These are phyloP conservation scores for Gymnocypris eckloni DNA, from an alignment of 2,797 vertebrate genomes.

Conservation along the genomic window DNA sequence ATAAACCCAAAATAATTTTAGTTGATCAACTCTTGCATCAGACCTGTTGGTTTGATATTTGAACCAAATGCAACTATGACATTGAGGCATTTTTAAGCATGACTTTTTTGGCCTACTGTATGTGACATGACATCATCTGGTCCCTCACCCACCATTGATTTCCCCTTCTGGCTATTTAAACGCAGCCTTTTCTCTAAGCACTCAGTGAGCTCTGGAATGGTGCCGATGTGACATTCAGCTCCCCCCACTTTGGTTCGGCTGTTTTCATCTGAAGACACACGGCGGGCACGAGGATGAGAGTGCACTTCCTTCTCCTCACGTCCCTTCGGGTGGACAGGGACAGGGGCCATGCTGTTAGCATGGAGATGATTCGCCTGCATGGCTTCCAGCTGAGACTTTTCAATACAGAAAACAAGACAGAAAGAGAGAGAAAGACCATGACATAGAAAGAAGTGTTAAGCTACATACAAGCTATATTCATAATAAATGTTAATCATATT, in stretches of 20 bases:
- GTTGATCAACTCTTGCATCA: not conserved
- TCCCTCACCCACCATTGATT: conserved; percentile 79
- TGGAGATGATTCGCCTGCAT: conserved; percentile 80
- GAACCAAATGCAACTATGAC: not conserved
- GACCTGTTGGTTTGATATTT: not conserved
- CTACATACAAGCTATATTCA: not conserved
- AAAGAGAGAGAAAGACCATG: not conserved
- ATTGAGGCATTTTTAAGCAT: not conserved
- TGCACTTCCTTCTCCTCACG: conserved; percentile 79
- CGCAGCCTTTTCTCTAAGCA: conserved; percentile 83
- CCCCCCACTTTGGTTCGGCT: conserved; percentile 67
- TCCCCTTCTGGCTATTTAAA: conserved; percentile 75
- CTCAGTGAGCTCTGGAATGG: conserved; percentile 86
- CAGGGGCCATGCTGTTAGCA: conserved; percentile 68
- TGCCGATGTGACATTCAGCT: conserved; percentile 74
- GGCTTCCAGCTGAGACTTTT: conserved; percentile 83
- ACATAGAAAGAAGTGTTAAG: not conserved
- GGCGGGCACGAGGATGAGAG: conserved; percentile 73
- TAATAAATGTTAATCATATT: not conserved
- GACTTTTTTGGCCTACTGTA: not conserved
- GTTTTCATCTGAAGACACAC: conserved; percentile 77
- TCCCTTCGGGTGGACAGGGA: conserved; percentile 75
- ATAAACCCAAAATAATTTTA: not conserved
- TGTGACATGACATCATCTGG: not conserved
- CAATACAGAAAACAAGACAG: conserved; percentile 31